Evolutionary conservation across 2,797 vertebrate genomes (phyloP).

Genomic region (Lepus oiostolus): DNA sequence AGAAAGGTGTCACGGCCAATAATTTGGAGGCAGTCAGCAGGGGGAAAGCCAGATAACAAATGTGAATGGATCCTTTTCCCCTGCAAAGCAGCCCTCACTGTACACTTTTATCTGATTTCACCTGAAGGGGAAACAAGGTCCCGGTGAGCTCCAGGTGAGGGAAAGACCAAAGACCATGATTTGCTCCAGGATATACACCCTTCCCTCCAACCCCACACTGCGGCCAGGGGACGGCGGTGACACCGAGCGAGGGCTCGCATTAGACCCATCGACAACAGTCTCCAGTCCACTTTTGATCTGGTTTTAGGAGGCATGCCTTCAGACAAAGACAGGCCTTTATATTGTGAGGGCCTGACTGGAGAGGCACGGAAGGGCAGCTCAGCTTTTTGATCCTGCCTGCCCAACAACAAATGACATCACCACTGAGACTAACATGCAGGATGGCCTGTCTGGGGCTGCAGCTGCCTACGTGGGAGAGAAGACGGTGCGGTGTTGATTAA

Average conservation of each 20-base stretch:
- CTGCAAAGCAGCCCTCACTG: conserved; percentile 70
- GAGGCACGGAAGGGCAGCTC: not conserved
- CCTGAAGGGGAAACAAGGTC: conserved; percentile 74
- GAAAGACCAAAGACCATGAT: conserved; percentile 52
- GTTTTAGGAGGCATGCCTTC: not conserved
- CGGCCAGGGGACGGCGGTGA: not conserved
- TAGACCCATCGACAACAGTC: not conserved
- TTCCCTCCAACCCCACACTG: conserved; percentile 9
- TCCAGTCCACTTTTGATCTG: not conserved
- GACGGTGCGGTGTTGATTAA: conserved; percentile 5
- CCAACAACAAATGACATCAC: not conserved
- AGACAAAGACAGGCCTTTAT: not conserved
- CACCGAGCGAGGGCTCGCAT: not conserved
- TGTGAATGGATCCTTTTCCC: conserved; percentile 66
- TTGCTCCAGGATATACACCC: not conserved
- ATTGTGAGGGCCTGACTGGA: not conserved
- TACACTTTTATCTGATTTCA: conserved; percentile 79
- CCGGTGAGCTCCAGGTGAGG: conserved; percentile 70
- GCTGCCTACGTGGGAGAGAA: conserved; percentile 38
- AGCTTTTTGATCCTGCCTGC: not conserved
- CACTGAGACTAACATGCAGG: not conserved
- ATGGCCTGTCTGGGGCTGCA: not conserved
- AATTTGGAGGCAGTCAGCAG: conserved; percentile 55
- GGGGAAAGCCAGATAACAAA: conserved; percentile 47
- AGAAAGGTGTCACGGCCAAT: conserved; percentile 66